These are phyloP conservation scores for Nycteola revayana DNA, from an alignment of 2,888 invertebrate species.

Conservation along the genomic window DNA sequence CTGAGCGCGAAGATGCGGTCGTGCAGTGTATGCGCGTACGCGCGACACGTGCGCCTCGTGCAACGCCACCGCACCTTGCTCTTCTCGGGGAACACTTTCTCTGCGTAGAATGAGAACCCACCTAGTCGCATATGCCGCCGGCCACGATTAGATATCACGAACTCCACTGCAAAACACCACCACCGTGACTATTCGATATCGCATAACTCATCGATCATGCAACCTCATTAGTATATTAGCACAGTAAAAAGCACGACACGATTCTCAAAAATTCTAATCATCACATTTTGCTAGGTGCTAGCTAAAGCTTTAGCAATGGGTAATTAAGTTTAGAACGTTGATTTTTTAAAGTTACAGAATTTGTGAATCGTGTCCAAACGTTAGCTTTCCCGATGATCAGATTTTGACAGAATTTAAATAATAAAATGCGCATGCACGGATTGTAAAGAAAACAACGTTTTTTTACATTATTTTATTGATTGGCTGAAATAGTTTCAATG, in stretches of 20 bases:
- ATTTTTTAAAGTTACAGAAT: too few relatives aligned
- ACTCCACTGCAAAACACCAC: conserved; percentile 75
- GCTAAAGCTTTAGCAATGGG: too few relatives aligned
- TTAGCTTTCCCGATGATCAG: too few relatives aligned
- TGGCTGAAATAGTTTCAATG: conserved; percentile 58
- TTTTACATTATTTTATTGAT: conserved; percentile 9
- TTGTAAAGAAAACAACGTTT: too few relatives aligned
- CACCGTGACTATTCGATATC: conserved; percentile 44
- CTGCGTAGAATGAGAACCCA: conserved; percentile 78
- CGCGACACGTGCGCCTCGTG: conserved; percentile 75
- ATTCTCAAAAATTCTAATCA: too few relatives aligned
- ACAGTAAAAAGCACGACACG: too few relatives aligned
- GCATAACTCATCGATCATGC: conserved; percentile 8
- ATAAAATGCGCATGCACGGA: too few relatives aligned
- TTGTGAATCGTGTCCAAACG: too few relatives aligned
- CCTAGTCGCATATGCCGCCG: conserved; percentile 76
- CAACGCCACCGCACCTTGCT: conserved; percentile 79
- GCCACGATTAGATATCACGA: conserved; percentile 79
- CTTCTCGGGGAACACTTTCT: conserved; percentile 78
- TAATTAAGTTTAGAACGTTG: too few relatives aligned
- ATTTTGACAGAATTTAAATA: too few relatives aligned
- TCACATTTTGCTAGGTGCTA: too few relatives aligned
- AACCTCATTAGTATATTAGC: neutral
- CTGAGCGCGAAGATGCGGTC: conserved; percentile 76
- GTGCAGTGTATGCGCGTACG: conserved; percentile 76